Evolutionary conservation across 2,113 vertebrate genomes (phyloP).

Genomic region (Myiozetetes cayanensis): DNA sequence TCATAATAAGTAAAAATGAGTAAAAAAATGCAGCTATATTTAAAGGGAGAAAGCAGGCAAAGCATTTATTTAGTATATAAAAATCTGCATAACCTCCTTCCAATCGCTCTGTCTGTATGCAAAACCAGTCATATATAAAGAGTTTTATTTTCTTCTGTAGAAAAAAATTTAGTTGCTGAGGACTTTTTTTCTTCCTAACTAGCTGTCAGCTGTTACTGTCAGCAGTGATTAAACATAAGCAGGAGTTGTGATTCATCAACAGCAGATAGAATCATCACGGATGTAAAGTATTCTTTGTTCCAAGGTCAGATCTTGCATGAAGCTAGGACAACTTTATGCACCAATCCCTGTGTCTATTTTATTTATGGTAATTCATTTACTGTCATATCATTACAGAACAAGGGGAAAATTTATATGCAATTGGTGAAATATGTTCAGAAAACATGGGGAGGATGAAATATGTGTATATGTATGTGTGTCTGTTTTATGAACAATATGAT

Average conservation of each 20-base stretch:
- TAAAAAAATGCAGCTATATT: not conserved
- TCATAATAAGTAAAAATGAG: slow-evolving; percentile 13
- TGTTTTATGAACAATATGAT: not conserved
- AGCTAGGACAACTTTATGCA: slow-evolving; percentile 52
- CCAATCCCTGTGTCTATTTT: slow-evolving; percentile 25
- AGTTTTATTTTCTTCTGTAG: not conserved
- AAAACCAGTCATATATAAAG: slow-evolving; percentile 34
- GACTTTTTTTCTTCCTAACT: slow-evolving; percentile 56
- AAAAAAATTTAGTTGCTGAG: slow-evolving; percentile 23
- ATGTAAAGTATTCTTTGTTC: slow-evolving; percentile 56
- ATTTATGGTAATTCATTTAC: slow-evolving; percentile 62
- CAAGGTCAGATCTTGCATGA: slow-evolving; percentile 67
- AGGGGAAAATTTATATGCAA: not conserved
- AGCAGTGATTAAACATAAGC: slow-evolving; percentile 75
- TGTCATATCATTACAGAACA: slow-evolving; percentile 36
- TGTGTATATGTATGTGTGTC: not conserved
- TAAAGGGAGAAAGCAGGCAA: not conserved
- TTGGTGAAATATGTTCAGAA: slow-evolving; percentile 26
- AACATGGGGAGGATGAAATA: not conserved
- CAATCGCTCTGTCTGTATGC: slow-evolving; percentile 28
- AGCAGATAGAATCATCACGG: slow-evolving; percentile 62
- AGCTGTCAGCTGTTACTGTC: slow-evolving; percentile 71
- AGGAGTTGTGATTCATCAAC: slow-evolving; percentile 71
- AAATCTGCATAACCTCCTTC: slow-evolving; percentile 43
- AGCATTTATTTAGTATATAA: slow-evolving; percentile 23